These are phyloP conservation scores for Protodeltote pygarga DNA, from an alignment of 2,888 invertebrate species.

Conservation along the genomic window DNA sequence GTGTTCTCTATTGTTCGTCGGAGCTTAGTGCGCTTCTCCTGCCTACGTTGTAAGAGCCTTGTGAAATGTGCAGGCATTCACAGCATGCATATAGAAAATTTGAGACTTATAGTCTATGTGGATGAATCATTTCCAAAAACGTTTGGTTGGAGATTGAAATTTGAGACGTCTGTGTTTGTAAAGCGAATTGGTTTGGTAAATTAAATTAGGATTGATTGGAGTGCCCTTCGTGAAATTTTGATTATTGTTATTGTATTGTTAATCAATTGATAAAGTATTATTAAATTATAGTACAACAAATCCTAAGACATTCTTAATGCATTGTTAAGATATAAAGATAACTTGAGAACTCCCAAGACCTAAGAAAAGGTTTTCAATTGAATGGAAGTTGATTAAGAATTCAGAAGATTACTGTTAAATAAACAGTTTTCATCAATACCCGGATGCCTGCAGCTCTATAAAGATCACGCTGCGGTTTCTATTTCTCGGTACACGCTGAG, in stretches of 20 bases:
- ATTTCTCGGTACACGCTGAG: conserved; percentile 26
- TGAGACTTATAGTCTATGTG: neutral
- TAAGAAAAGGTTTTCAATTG: no score
- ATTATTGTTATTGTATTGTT: no score
- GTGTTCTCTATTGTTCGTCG: conserved; percentile 24
- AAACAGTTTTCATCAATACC: conserved; percentile 1
- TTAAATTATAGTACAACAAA: no score
- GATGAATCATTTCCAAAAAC: conserved; percentile 21
- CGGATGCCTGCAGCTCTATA: neutral
- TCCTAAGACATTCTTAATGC: no score
- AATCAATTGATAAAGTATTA: no score
- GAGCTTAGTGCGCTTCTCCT: conserved; percentile 10
- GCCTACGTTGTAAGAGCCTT: conserved; percentile 3
- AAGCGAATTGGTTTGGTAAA: neutral
- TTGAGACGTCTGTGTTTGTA: neutral
- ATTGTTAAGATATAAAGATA: no score
- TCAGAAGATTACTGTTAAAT: no score
- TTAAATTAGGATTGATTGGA: no score
- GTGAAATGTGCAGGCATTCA: conserved; percentile 14
- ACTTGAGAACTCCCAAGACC: no score
- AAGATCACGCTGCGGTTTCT: conserved; percentile 4
- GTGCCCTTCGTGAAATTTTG: no score
- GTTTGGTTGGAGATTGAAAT: neutral
- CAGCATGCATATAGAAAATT: conserved; percentile 17
- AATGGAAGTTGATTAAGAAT: no score